phyloP scores from a whole-genome alignment of 23 tunicate species.

The Halocynthia roretzi region DNA sequence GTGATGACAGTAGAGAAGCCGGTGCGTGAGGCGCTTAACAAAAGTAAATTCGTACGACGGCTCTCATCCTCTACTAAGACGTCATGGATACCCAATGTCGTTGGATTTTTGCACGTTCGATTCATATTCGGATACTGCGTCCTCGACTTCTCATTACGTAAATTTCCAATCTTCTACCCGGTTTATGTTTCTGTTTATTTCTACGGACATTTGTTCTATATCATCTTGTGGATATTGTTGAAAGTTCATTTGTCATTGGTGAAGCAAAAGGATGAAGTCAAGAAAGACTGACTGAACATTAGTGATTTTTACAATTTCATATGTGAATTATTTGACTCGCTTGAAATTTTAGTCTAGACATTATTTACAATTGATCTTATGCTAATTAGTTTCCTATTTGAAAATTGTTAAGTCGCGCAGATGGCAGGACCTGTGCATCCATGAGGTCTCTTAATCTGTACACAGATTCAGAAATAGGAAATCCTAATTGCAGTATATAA shows the following conservation, averaged over 20 bases:
- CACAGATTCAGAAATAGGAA: no score
- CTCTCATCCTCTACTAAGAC: conserved; percentile 9
- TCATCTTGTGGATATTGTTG: conserved; percentile 22
- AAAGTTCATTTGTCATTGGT: conserved; percentile 18
- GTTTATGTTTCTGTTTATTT: conserved; percentile 34
- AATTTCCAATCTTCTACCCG: conserved; percentile 47
- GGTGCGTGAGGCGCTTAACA: conserved; percentile 4
- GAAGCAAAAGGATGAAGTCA: conserved; percentile 1
- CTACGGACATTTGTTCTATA: conserved; percentile 56
- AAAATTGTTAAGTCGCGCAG: no score
- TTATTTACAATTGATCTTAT: no score
- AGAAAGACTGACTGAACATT: background rate
- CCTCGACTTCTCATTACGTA: conserved; percentile 49
- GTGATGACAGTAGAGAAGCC: conserved; percentile 65
- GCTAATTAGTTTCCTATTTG: no score
- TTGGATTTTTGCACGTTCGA: conserved; percentile 52
- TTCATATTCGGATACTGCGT: conserved; percentile 51
- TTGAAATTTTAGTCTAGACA: no score
- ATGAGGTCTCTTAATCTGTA: no score
- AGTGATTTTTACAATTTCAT: no score
- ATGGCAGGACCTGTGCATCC: no score
- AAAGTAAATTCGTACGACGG: background rate
- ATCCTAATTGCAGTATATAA: no score
- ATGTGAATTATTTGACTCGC: no score
- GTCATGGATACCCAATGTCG: conserved; percentile 42